Base-by-base conservation (phyloP, 1,140 invertebrate species). In the Cydia strobilella region DNA sequence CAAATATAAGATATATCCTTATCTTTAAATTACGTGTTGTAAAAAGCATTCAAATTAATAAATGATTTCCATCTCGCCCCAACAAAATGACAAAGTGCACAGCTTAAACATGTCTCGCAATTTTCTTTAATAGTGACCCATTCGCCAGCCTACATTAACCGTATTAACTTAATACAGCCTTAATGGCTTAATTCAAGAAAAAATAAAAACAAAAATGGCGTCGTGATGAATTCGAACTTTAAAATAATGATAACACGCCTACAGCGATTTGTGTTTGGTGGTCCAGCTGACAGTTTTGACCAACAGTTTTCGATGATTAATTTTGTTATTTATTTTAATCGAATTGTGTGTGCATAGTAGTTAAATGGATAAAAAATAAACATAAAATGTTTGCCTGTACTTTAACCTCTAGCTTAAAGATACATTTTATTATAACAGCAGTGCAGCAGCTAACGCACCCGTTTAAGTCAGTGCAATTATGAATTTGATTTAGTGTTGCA, bases 191-290 rank as follows among this genome's bases (percentile, higher is more conserved):
- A 69, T 69, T 35, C 31, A 31, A 69, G 31, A 15, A 69, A 23
- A 59, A 59, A 59, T 20, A 59, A 59, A 69, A 69, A 39, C 18
- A 69, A 66, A 66, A 27, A 31, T 31, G 31, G 7, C 65, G 31
- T 39, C 65, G 6, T 42, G 65, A 69, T 69, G 65, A 31, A 69
- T 69, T 69, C 65, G 65, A 20, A 69, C 23, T 69, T 69, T 42
- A 69, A 69, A 69, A 69, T 69, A 69, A 69, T 69, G 65, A 69
- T 42, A 69, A 69, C 31, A 42, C 65, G 65, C 65, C 65, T 69
- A 69, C 65, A 69, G n/a, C 65, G 65, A 69, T 69, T 69, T 69
- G 20, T 69, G 65, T 18, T 20, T 23, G 65, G 31, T 69, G 65
- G 31, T 69, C 31, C 65, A 69, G 65, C 15, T 69, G 65, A 42